Conservation (phyloP, 2,888 invertebrate species). For the Penaeus monodon region DNA sequence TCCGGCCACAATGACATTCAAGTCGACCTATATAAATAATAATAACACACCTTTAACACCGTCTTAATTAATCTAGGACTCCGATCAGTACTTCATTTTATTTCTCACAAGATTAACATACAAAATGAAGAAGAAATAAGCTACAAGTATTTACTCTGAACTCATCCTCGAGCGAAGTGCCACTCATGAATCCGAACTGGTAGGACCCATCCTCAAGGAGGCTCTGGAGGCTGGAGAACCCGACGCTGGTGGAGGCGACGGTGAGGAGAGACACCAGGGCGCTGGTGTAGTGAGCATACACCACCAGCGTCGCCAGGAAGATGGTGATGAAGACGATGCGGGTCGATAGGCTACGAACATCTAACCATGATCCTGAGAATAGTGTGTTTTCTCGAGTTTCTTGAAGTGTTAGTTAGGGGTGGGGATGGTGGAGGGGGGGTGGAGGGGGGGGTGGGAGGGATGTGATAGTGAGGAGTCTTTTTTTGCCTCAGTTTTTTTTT, state of each 20-base stretch:
- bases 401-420: neutral
- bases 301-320: slow-evolving; percentile 55
- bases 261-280: slow-evolving; percentile 61
- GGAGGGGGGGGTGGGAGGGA: no score
- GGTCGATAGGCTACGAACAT: slow-evolving; percentile 43
- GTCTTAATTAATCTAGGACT: neutral
- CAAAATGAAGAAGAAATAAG: no score
- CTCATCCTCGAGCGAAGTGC: slow-evolving; percentile 46
- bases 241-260: slow-evolving; percentile 48
- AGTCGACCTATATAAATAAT: no score
- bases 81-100: neutral
- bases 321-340: slow-evolving; percentile 63
- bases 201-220: slow-evolving; percentile 41
- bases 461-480: neutral
- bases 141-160: slow-evolving; percentile 39
- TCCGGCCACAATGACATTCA: no score
- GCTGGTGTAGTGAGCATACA: slow-evolving; percentile 62
- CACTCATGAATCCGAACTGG: slow-evolving; percentile 46
- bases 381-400: neutral
- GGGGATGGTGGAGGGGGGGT: no score
- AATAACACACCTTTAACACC: no score
- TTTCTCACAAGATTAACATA: no score
- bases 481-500: no score
- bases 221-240: slow-evolving; percentile 51
- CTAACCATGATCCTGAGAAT: slow-evolving; percentile 50